Evolutionary conservation across 1,140 invertebrate genomes (phyloP).

Genomic region (Drosophila mauritiana): DNA sequence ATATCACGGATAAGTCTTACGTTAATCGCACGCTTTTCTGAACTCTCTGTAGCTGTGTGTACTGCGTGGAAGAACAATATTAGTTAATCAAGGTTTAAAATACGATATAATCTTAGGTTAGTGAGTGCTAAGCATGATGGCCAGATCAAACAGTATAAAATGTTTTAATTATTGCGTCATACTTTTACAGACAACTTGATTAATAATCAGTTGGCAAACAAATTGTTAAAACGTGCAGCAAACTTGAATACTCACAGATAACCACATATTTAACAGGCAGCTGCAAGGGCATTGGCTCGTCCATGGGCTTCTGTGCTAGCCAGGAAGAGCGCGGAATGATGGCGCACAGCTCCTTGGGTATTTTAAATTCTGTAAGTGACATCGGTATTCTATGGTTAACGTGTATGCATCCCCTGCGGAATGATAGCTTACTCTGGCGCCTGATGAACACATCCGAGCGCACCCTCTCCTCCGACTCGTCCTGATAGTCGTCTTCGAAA

Average conservation of each 20-base stretch:
- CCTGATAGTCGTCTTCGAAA: conserved; percentile 16
- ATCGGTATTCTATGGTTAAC: neutral
- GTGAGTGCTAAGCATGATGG: too few species aligned
- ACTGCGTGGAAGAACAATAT: conserved; percentile 46
- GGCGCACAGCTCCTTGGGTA: conserved; percentile 68
- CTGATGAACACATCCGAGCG: conserved; percentile 56
- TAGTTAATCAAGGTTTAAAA: neutral
- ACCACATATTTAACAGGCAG: conserved; percentile 81
- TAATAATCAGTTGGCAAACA: too few species aligned
- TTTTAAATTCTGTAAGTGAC: conserved; percentile 64
- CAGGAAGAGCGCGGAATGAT: conserved; percentile 76
- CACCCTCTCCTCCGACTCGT: conserved; percentile 63
- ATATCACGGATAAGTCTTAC: conserved; percentile 84
- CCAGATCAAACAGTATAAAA: too few species aligned
- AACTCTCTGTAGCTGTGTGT: conserved; percentile 85
- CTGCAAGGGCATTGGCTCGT: conserved; percentile 51
- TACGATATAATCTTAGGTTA: too few species aligned
- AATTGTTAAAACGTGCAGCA: too few species aligned
- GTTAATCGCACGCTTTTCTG: conserved; percentile 83
- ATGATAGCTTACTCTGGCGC: conserved; percentile 48
- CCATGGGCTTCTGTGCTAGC: conserved; percentile 81
- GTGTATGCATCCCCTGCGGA: neutral
- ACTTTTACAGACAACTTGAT: too few species aligned
- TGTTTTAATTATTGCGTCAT: too few species aligned
- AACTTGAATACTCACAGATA: conserved; percentile 66